These are phyloP conservation scores for Drosophila navojoa DNA, from an alignment of 1,140 invertebrate species.

Conservation along the genomic window DNA sequence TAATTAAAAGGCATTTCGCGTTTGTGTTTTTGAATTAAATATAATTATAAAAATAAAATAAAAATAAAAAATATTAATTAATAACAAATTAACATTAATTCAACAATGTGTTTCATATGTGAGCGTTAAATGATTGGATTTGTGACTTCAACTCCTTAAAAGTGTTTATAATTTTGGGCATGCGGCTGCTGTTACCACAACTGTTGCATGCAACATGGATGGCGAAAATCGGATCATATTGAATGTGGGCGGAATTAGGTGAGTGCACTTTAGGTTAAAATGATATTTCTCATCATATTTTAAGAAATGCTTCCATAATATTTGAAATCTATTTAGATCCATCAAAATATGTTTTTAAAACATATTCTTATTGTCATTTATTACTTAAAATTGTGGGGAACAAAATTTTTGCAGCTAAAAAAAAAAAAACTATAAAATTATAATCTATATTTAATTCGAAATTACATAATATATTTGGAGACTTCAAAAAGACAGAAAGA, in stretches of 20 bases:
- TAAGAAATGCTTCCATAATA: too few species aligned
- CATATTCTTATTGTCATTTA: background rate
- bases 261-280: conserved; percentile 27
- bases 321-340: too few species aligned
- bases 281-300: too few species aligned
- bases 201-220: conserved; percentile 88
- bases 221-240: conserved; percentile 97
- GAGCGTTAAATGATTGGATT: background rate
- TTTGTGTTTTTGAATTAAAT: background rate
- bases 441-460: too few species aligned
- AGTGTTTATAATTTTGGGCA: conserved; percentile 55
- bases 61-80: background rate
- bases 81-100: conserved; percentile 1
- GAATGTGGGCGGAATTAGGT: conserved; percentile 96
- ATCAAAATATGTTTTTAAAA: too few species aligned
- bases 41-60: conserved; percentile 5
- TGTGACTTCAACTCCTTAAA: conserved; percentile 3
- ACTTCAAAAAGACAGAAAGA: too few species aligned
- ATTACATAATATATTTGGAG: background rate
- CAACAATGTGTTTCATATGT: background rate
- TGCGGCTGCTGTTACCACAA: conserved; percentile 72
- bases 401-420: background rate
- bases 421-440: too few species aligned
- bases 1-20: conserved; percentile 41
- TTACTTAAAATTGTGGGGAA: background rate